Percentiles rank a stretch among this genome's conserved stretches.
phyloP scores from a whole-genome alignment of 2,797 vertebrate genomes.

The Arremon aurantiirostris region DNA sequence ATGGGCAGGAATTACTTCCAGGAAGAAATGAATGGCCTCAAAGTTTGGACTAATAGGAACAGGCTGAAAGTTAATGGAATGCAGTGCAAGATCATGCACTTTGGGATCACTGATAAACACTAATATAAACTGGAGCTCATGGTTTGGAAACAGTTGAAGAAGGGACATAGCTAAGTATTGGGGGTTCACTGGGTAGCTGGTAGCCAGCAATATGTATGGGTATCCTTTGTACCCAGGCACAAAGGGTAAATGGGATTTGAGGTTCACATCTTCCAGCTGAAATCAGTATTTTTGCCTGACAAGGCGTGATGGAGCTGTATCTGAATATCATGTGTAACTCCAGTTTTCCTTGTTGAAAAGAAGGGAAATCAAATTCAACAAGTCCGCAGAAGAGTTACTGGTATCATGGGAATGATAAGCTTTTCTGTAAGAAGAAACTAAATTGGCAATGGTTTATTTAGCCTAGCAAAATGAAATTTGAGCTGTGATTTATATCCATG shows the following conservation, averaged over 20 bases:
- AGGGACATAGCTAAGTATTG: background rate
- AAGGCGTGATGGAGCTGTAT: background rate
- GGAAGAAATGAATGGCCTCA: background rate
- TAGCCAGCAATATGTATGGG: background rate
- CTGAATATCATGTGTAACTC: background rate
- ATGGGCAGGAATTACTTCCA: background rate
- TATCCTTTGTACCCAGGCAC: background rate
- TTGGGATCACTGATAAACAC: background rate
- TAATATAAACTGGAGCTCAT: background rate
- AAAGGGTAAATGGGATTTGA: background rate
- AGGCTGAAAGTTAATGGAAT: background rate
- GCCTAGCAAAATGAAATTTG: slow-evolving; percentile 50
- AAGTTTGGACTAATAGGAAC: background rate
- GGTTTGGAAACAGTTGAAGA: background rate
- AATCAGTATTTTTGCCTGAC: background rate
- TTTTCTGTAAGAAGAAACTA: slow-evolving; percentile 33
- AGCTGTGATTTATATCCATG: slow-evolving; percentile 33
- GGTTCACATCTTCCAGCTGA: background rate
- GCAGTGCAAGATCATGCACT: background rate
- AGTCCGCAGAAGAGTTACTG: background rate
- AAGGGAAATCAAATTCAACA: background rate
- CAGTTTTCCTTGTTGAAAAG: background rate
- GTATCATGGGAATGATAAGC: slow-evolving; percentile 38
- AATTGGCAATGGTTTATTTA: slow-evolving; percentile 18
- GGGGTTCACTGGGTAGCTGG: background rate